Base-by-base conservation (phyloP, 2,797 vertebrate species). In the Crenuchus spilurus region DNA sequence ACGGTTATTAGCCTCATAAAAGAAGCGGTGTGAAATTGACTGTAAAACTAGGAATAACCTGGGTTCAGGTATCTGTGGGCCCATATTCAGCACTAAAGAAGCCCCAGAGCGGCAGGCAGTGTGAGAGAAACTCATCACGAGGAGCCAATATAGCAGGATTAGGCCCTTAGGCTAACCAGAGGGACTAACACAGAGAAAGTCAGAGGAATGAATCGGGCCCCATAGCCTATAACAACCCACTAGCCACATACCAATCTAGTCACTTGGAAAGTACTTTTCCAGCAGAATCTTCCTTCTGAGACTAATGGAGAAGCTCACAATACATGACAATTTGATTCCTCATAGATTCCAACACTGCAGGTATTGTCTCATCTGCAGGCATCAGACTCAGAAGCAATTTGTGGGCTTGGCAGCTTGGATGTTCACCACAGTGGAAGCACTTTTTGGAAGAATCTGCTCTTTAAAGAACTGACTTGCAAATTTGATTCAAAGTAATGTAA, bases 141-240 rank as follows among this genome's bases (percentile, higher is more conserved):
- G 2, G 33, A 66, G 31, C 51, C 55, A 46, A 28, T 70, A 65
- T 71, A 54, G 18, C 54, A 65, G 37, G 37, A 52, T 58, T 33
- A 72, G 69, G 33, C 58, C 69, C 64, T 75, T 22, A 58, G 60
- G 69, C 41, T 30, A 57, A 69, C 5, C 70, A 72, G 62, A 26
- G 55, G 22, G 64, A 37, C 41, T 67, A 61, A 74, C 66, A 54
- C 64, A 51, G 57, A 70, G 24, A 65, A 13, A 70, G 55, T 70
- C 65, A 70, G 11, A 60, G 58, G 33, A 68, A 78, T 73, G 52
- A 48, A 62, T 64, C 70, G 46, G 63, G 41, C 30, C 75, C 62
- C 63, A 51, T 66, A 72, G 61, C 48, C 75, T 66, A 35, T 52
- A 72, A 70, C 74, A 75, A 54, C 48, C 49, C 57, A 48, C 51